These are phyloP conservation scores for Drosophila ironensis DNA, from an alignment of 1,140 invertebrate species.

Conservation along the genomic window DNA sequence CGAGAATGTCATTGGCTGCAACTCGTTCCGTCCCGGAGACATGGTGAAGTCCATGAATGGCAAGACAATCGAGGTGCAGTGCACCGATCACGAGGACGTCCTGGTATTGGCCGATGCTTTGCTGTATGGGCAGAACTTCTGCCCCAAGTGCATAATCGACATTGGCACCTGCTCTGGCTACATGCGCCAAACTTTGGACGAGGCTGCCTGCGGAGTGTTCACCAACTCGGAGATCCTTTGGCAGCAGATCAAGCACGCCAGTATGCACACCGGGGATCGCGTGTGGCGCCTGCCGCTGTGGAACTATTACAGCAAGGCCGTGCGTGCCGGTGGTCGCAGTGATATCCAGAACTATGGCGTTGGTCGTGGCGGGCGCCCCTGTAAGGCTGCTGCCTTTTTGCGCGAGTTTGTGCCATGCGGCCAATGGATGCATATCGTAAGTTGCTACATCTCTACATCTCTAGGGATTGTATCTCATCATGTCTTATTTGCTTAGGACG, in stretches of 20 bases:
- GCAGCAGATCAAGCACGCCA: constrained; percentile 86
- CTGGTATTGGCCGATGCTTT: constrained; percentile 94
- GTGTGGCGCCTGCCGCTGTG: constrained; percentile 95
- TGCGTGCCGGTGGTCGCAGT: constrained; percentile 87
- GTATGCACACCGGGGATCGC: constrained; percentile 90
- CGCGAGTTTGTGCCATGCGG: constrained; percentile 90
- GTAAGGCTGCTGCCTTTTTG: constrained; percentile 94
- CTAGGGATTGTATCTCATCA: constrained; percentile 45
- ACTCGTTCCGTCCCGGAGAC: constrained; percentile 94
- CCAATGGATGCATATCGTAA: constrained; percentile 94
- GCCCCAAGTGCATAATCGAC: constrained; percentile 88
- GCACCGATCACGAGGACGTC: constrained; percentile 95
- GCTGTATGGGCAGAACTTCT: constrained; percentile 88
- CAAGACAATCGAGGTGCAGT: constrained; percentile 95
- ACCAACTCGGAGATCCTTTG: constrained; percentile 87
- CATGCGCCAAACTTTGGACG: constrained; percentile 87
- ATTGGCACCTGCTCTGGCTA: constrained; percentile 94
- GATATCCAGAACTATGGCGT: constrained; percentile 92
- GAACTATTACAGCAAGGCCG: constrained; percentile 88
- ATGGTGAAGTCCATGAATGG: constrained; percentile 92
- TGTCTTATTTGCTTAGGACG: constrained; percentile 43
- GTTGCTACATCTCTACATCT: no score
- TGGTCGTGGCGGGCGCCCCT: constrained; percentile 88
- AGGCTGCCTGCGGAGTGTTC: constrained; percentile 90
- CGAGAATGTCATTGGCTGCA: constrained; percentile 93